Evolutionary conservation across 2,113 vertebrate species (phyloP).

Genomic region (Ptyas mucosa): DNA sequence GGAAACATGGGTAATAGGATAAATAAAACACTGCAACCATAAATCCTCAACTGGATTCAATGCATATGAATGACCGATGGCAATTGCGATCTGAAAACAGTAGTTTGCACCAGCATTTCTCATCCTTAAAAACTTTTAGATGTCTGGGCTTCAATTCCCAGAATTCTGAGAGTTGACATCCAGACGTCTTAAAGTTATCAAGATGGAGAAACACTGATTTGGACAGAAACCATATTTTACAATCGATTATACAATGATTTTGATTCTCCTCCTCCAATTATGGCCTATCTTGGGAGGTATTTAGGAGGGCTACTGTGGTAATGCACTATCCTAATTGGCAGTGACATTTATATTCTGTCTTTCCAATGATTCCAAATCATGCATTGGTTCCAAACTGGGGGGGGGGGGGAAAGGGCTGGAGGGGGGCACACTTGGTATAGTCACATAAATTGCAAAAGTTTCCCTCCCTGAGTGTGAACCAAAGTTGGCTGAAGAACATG

Average conservation of each 20-base stretch:
- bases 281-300: not conserved
- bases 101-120: not conserved
- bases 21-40: not conserved
- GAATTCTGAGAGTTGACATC: not conserved
- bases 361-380: conserved; percentile 35
- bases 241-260: not conserved
- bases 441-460: conserved; percentile 29
- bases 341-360: not conserved
- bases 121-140: not conserved
- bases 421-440: conserved; percentile 33
- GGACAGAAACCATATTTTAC: not conserved
- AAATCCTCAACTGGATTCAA: not conserved
- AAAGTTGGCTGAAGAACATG: conserved; percentile 48
- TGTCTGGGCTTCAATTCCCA: not conserved
- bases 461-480: conserved; percentile 34
- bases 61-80: not conserved
- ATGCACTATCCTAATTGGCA: conserved; percentile 9
- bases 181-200: not conserved
- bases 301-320: conserved; percentile 25
- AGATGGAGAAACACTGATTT: not conserved
- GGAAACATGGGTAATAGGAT: too few species aligned
- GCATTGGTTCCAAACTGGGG: conserved; percentile 29
- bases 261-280: not conserved
- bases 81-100: not conserved
- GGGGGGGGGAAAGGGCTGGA: not conserved